These are phyloP conservation scores for Osmerus eperlanus DNA, from an alignment of 2,113 vertebrate genomes.

Conservation along the genomic window DNA sequence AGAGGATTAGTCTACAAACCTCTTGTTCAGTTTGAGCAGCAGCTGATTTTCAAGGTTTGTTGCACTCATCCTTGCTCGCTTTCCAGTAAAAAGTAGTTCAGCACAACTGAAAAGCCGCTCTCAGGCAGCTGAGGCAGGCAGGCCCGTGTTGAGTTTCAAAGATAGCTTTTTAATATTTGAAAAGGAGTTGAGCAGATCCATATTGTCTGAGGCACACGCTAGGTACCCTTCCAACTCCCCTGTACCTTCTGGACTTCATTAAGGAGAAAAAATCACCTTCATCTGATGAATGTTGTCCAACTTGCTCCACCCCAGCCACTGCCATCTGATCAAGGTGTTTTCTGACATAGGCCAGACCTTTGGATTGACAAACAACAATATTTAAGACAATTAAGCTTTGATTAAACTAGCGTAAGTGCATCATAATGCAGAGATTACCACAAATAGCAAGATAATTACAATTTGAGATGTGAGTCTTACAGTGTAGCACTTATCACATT, in stretches of 20 bases:
- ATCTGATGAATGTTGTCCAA: neutral
- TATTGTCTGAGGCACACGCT: too few species aligned
- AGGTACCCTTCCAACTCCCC: neutral
- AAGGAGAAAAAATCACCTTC: neutral
- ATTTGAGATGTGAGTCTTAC: neutral
- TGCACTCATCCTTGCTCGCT: neutral
- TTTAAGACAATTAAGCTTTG: neutral
- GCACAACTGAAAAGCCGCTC: neutral
- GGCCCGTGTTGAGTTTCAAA: neutral
- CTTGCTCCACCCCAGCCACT: neutral
- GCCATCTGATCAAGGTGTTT: neutral
- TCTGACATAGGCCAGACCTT: neutral
- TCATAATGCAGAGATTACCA: conserved; percentile 6
- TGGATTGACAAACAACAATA: neutral
- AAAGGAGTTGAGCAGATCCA: neutral
- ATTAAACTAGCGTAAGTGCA: neutral
- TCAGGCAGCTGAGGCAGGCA: neutral
- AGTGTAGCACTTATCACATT: neutral
- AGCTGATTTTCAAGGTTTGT: too few species aligned
- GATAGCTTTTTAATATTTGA: neutral
- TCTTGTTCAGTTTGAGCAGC: too few species aligned
- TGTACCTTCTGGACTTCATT: neutral
- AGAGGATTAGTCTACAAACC: too few species aligned
- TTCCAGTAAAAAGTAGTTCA: neutral
- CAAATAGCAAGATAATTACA: neutral